Evolutionary conservation across 2,888 invertebrate genomes (phyloP), one percentile per base, ranked within the genome.

Genomic region (Vannuccia rotundouncinata): DNA sequence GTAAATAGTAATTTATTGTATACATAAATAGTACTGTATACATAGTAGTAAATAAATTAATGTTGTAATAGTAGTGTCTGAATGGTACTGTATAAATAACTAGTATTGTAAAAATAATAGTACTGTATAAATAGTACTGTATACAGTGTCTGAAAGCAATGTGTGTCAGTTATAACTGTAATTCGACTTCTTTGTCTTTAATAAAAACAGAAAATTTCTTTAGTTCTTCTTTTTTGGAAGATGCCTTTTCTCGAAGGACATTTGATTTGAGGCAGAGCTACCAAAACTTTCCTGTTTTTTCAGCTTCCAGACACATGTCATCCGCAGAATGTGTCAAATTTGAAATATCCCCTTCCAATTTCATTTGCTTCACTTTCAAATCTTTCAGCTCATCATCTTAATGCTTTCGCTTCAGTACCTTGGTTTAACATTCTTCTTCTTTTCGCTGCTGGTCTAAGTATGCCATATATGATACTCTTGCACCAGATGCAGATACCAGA

Each of bases 281-380:
- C 66, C 66, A 2, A 66, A 66, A 66, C 66, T 66, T 66, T 66
- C 66, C 66, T 66, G 66, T 66, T 22, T 66, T 66, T 22, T 66
- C 66, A 66, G 66, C 66, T 66, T 66, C 66, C 66, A n/a, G 66
- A 66, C 66, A 66, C 66, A 66, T 66, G 66, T 66, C 66, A 66
- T 66, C 66, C 13, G 66, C 66, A 66, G 66, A 66, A 17, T 66
- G 10, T 66, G 66, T 66, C 2, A 66, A 66, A 66, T 66, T 66
- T 66, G 66, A 66, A 66, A 66, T 66, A 66, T 66, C 66, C 66
- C 66, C 66, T 66, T 66, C 66, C 66, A 66, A 66, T 66, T 66
- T 66, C 66, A 66, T 22, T 66, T 27, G 66, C 66, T 66, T 66
- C 66, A 22, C 25, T 66, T 66, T 66, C 66, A 66, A 66, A 66